Evolutionary conservation across 2,888 invertebrate genomes (phyloP), one percentile per base, ranked within the genome.

Genomic region (Phengaris arion): DNA sequence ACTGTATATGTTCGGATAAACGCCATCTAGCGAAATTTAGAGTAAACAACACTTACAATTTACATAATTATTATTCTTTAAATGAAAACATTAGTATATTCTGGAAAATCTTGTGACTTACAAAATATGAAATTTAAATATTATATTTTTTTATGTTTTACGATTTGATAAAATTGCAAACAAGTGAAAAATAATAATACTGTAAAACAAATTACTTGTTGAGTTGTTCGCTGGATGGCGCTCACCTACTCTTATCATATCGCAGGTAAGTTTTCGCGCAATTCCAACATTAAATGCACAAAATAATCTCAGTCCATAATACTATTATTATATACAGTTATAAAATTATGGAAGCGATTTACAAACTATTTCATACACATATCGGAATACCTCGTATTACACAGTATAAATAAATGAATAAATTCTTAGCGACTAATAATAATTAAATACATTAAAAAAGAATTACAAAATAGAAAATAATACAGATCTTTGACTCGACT

Each of bases 401-500:
- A 91, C 90, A 89, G 88, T 89, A 92, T 91, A 91, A 89, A 92
- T 92, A 87, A 87, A 87, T 82, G 84, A 83, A 84, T 86, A 84
- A 87, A 87, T 85, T 81, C 89, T 89, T 90, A 90, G 22, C 79
- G 80, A 81, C 84, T 87, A 88, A 83, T 81, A 88, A 83, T 81
- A 84, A 85, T 87, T 89, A 89, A 91, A 92, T 91, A 90, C 86
- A 89, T 86, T 91, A 91, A 91, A 91, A 91, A 93, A 88, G 89
- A 90, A 91, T 89, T 92, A 93, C 88, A 92, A 92, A 91, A 92
- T 93, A 93, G 86, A 90, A 92, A 92, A 92, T 93, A 93, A 93
- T 93, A 93, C 93, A 93, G 93, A 93, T 93, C 93, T 93, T 92
- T 93, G 93, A 93, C 93, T 93, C 89, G 88, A 90, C 89, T 88